A percentile compares a stretch with the other conserved stretches of the same genome.
Conservation (phyloP, 1,140 invertebrate species). For the Ceratoteleas bidentatus region DNA sequence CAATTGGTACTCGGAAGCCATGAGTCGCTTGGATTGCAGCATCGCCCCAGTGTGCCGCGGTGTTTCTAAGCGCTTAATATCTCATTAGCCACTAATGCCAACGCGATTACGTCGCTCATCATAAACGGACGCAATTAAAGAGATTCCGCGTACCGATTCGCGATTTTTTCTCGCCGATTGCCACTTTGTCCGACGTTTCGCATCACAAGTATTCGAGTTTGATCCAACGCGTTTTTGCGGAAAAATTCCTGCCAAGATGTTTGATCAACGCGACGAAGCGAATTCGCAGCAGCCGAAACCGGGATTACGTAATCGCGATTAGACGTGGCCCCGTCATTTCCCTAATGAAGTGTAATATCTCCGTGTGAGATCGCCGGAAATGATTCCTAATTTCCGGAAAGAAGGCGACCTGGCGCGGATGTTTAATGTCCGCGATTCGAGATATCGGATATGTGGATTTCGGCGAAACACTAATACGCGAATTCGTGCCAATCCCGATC, state of each 20-base stretch:
- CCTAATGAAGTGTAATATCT: slow-evolving; percentile 54
- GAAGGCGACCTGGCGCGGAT: slow-evolving; percentile 31
- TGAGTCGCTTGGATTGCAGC: slow-evolving; percentile 65
- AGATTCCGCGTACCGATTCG: slow-evolving; percentile 29
- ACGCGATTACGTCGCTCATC: slow-evolving; percentile 59
- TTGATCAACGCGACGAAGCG: slow-evolving; percentile 1
- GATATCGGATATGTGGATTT: slow-evolving; percentile 23
- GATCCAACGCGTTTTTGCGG: no score
- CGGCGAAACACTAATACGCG: not conserved
- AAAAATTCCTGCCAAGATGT: not conserved
- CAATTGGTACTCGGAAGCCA: slow-evolving; percentile 66
- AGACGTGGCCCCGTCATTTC: slow-evolving; percentile 36
- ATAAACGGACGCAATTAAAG: slow-evolving; percentile 56
- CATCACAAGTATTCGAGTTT: no score
- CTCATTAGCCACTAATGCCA: slow-evolving; percentile 65
- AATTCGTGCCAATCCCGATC: not conserved
- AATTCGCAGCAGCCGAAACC: slow-evolving; percentile 10
- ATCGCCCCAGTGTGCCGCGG: slow-evolving; percentile 50
- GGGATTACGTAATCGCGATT: slow-evolving; percentile 19
- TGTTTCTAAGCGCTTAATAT: slow-evolving; percentile 61
- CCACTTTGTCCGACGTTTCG: not conserved
- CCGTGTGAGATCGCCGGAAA: slow-evolving; percentile 21
- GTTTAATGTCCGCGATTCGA: slow-evolving; percentile 55
- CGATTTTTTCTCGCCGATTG: not conserved
- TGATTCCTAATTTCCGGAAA: slow-evolving; percentile 48